These are phyloP conservation scores for Cheilosia grossa DNA, from an alignment of 2,888 invertebrate species.

Conservation along the genomic window DNA sequence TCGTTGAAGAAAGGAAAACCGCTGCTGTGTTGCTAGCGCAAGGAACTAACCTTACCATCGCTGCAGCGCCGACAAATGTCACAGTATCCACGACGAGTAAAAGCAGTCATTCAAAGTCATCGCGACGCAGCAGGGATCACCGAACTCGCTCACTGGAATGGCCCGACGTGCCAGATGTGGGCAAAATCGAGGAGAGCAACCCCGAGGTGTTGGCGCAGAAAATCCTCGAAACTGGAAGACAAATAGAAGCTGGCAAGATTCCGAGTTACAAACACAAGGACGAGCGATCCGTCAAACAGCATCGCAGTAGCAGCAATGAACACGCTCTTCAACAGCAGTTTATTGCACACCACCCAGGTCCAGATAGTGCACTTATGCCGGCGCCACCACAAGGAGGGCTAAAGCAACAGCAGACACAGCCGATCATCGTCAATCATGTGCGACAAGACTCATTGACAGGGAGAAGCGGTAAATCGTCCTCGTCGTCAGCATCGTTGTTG, in stretches of 20 bases:
- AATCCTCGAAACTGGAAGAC: conserved; percentile 94
- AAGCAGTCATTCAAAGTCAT: conserved; percentile 82
- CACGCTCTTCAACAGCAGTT: conserved; percentile 73
- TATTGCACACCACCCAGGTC: conserved; percentile 63
- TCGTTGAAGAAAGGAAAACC: conserved; percentile 86
- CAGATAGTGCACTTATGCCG: conserved; percentile 82
- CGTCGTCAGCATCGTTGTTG: conserved; percentile 8
- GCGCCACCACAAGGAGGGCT: conserved; percentile 78
- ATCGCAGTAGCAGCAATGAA: conserved; percentile 80
- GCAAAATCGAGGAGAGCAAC: conserved; percentile 95
- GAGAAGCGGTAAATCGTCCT: conserved; percentile 51
- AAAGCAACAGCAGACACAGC: conserved; percentile 60
- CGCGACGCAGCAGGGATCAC: conserved; percentile 88
- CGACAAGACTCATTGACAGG: conserved; percentile 42
- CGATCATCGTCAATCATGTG: conserved; percentile 45
- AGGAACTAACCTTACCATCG: conserved; percentile 80
- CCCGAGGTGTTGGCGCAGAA: conserved; percentile 95
- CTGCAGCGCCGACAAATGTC: conserved; percentile 70
- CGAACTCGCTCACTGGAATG: conserved; percentile 94
- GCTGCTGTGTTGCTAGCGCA: conserved; percentile 81
- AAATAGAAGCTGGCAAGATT: conserved; percentile 93
- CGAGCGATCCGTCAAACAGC: conserved; percentile 58
- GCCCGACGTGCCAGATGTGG: conserved; percentile 95
- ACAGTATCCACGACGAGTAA: conserved; percentile 74
- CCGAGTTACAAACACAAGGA: conserved; percentile 76